A percentile compares a stretch with the other conserved stretches of the same genome.
Evolutionary conservation across 2,888 invertebrate species (phyloP).

Genomic region (Automeris io): DNA sequence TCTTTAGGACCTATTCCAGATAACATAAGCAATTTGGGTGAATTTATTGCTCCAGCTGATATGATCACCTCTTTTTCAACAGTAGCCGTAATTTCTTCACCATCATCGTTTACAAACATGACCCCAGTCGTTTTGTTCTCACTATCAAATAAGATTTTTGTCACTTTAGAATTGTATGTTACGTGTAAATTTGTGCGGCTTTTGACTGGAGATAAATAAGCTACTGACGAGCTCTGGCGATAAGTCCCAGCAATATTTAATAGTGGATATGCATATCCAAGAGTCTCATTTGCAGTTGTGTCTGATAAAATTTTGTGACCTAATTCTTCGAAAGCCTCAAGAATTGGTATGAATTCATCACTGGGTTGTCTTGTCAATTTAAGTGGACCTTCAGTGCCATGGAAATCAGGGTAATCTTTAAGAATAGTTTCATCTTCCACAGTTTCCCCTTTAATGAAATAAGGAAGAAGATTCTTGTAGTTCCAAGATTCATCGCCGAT

Average conservation of each 20-base stretch:
- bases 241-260: conserved; percentile 20
- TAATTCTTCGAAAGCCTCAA: conserved; percentile 22
- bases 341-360: conserved; percentile 9
- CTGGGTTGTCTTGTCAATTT: conserved; percentile 20
- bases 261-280: conserved; percentile 23
- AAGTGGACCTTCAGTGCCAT: conserved; percentile 26
- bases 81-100: conserved; percentile 15
- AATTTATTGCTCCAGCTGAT: conserved; percentile 32
- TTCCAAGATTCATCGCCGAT: conserved; percentile 27
- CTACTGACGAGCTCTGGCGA: conserved; percentile 23
- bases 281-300: conserved; percentile 17
- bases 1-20: conserved; percentile 37
- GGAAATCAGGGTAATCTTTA: conserved; percentile 6
- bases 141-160: conserved; percentile 28
- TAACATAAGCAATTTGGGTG: conserved; percentile 33
- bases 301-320: conserved; percentile 19
- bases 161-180: conserved; percentile 22
- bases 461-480: conserved; percentile 23
- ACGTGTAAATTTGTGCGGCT: conserved; percentile 25
- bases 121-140: conserved; percentile 32
- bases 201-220: conserved; percentile 20
- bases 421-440: conserved; percentile 22
- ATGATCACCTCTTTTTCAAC: conserved; percentile 33
- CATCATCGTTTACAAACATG: conserved; percentile 11
- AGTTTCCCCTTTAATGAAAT: conserved; percentile 34